phyloP scores from a whole-genome alignment of 2,797 vertebrate species.

The Otolemur crassicaudatus region DNA sequence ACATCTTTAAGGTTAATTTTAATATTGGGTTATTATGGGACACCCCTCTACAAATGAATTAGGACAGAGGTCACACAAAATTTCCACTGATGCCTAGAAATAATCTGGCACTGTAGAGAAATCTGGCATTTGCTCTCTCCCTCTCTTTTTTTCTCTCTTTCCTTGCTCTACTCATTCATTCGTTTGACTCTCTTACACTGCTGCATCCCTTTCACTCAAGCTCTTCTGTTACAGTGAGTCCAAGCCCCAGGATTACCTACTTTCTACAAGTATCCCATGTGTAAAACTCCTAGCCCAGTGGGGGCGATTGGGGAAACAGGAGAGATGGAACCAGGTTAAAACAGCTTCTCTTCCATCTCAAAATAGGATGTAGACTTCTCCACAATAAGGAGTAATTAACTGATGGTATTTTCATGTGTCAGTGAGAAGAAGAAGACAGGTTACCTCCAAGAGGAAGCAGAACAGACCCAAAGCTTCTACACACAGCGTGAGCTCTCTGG shows the following conservation, averaged over 20 bases:
- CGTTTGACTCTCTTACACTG: accelerated
- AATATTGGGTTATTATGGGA: not conserved
- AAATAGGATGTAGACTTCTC: not conserved
- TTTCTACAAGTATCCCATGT: not conserved
- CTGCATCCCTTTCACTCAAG: not conserved
- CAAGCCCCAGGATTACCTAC: not conserved
- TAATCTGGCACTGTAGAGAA: not conserved
- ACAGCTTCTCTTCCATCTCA: not conserved
- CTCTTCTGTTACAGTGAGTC: not conserved
- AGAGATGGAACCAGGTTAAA: not conserved
- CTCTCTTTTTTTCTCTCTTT: accelerated
- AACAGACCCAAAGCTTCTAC: not conserved
- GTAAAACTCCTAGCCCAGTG: not conserved
- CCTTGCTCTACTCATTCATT: not conserved
- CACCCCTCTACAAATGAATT: not conserved
- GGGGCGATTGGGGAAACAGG: not conserved
- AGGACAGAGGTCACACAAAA: not conserved
- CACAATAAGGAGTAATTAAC: not conserved
- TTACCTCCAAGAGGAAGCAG: not conserved
- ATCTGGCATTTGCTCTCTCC: not conserved
- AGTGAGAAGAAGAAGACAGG: not conserved
- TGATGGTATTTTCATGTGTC: not conserved
- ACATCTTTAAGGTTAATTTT: conserved; percentile 12
- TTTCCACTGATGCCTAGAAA: not conserved
- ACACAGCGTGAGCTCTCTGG: not conserved